Base-by-base conservation (phyloP, 2,888 invertebrate genomes). In the Lycaena phlaeas region DNA sequence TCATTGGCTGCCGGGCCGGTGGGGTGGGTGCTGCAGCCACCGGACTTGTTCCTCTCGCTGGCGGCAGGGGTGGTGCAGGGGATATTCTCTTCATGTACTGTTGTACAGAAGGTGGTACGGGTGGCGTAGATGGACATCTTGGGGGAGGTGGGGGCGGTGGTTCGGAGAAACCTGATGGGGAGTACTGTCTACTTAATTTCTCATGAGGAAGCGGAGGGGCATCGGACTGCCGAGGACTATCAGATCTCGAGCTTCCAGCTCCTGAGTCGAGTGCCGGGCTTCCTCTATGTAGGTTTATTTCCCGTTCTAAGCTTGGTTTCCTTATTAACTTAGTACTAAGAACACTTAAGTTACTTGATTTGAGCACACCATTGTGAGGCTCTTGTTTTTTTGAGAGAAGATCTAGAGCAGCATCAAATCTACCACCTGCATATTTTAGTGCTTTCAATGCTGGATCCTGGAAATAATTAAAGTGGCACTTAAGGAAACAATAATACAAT, bases 261-360 rank as follows among this genome's bases (percentile, higher is more conserved):
- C 94, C 95, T 40, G 93, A 94, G 64, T 95, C 95, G 45, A 95
- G 79, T 12, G 94, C 94, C 5, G 96, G 95, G 66, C 95, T 95
- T 38, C 93, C 92, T 46, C 94, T 88, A 53, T 92, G 89, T 12
- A 90, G 74, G 50, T 87, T 89, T 43, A 92, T 77, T 68, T 95
- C 95, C 36, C 94, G 88, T 76, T 96, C 96, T 51, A 96, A 88
- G 73, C 95, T 95, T 27, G 95, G 94, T 67, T 95, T 95, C 38
- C 95, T 88, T 50, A 92, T 94, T 36, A 95, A 85, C 72, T 95
- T 94, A 44, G 90, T 88, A 56, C 87, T 85, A 44, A 90, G 74
- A 38, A 88, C 86, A 49, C 86, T 85, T 48, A 90, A 70, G 58
- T 88, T 84, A 54, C 85, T 85, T 22, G 82, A 73, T 61, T 87